These are phyloP conservation scores for Sarcophaga caerulescens DNA, from an alignment of 2,888 invertebrate species.

Conservation along the genomic window DNA sequence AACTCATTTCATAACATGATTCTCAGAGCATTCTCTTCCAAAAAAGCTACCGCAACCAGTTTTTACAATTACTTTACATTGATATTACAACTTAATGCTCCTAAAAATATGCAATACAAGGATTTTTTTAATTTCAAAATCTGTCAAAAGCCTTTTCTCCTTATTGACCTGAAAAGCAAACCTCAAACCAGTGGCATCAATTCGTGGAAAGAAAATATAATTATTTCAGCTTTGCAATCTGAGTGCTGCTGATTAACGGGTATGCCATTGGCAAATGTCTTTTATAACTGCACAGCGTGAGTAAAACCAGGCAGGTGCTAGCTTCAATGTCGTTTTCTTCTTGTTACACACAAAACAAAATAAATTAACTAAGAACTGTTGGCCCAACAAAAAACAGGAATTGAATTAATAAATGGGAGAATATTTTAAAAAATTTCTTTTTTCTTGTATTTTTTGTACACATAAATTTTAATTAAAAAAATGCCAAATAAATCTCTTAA, in stretches of 20 bases:
- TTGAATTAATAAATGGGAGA: background rate
- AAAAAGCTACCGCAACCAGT: background rate
- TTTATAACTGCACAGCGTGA: constrained; percentile 29
- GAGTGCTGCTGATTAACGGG: constrained; percentile 7
- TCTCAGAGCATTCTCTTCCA: too few relatives aligned
- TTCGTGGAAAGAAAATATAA: background rate
- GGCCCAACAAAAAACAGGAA: background rate
- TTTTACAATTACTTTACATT: background rate
- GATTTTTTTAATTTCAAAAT: background rate
- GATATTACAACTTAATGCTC: background rate
- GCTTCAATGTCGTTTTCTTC: background rate
- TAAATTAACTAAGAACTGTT: background rate
- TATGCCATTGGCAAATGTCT: constrained; percentile 40
- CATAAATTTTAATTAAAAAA: constrained; percentile 8
- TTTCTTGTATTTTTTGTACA: too few relatives aligned
- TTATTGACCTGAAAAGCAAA: background rate
- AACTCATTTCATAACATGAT: too few relatives aligned
- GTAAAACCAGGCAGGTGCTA: background rate
- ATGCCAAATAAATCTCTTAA: constrained; percentile 2
- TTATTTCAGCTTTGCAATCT: constrained; percentile 17
- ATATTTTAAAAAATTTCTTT: too few relatives aligned
- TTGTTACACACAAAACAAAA: background rate
- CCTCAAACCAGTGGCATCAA: background rate
- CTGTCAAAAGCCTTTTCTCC: background rate
- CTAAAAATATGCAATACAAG: background rate